These are phyloP conservation scores for Drosophila teissieri DNA, from an alignment of 1,140 invertebrate species.

Conservation along the genomic window DNA sequence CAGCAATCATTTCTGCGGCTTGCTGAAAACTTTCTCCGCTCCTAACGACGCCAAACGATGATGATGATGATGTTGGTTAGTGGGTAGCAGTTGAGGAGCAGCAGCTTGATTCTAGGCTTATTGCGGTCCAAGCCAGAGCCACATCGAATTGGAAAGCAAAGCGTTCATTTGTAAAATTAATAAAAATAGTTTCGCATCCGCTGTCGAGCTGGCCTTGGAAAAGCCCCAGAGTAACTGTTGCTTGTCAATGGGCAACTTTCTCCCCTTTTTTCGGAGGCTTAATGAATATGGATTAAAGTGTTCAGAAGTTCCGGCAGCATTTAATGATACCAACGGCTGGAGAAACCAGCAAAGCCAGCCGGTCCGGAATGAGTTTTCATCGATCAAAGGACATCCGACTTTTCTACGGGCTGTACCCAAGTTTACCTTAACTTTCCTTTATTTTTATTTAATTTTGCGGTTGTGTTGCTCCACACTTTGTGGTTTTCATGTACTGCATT, in stretches of 20 bases:
- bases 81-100: no score
- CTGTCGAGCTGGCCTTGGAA: neutral
- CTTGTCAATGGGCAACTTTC: neutral
- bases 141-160: constrained; percentile 37
- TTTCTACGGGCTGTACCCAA: neutral
- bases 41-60: constrained; percentile 25
- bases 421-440: constrained; percentile 5
- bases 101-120: constrained; percentile 4
- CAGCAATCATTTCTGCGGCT: constrained; percentile 58
- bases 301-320: constrained; percentile 12
- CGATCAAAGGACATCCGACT: constrained; percentile 1
- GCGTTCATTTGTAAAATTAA: constrained; percentile 66
- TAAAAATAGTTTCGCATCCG: constrained; percentile 53
- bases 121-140: constrained; percentile 14
- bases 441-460: constrained; percentile 5
- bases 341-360: neutral
- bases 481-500: neutral
- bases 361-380: neutral
- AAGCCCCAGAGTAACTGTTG: neutral
- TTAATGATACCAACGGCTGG: constrained; percentile 18
- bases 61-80: constrained; percentile 31
- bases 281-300: constrained; percentile 44
- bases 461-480: constrained; percentile 1
- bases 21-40: constrained; percentile 54
- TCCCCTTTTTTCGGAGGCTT: neutral